phyloP scores from a whole-genome alignment of 2,888 invertebrate genomes.

The Standfussiana lucernea region DNA sequence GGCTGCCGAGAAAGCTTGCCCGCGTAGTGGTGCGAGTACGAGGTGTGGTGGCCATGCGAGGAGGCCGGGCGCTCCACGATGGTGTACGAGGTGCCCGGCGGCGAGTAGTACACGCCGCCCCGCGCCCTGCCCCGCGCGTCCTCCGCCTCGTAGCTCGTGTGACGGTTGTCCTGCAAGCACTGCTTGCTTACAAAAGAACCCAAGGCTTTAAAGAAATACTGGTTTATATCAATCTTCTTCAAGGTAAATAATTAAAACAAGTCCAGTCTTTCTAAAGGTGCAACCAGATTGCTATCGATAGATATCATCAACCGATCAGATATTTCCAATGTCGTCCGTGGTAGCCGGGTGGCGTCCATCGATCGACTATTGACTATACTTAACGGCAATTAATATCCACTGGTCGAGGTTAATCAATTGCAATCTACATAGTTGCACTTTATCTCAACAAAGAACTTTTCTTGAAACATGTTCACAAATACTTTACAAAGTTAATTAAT shows the following conservation, averaged over 20 bases:
- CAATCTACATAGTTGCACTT: neutral
- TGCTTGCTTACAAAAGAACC: slow-evolving; percentile 72
- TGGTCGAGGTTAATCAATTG: neutral
- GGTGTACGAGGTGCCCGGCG: slow-evolving; percentile 97
- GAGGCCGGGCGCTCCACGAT: slow-evolving; percentile 95
- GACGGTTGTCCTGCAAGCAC: slow-evolving; percentile 88
- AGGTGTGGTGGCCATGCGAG: slow-evolving; percentile 92
- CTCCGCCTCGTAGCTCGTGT: slow-evolving; percentile 89
- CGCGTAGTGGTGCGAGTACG: slow-evolving; percentile 91
- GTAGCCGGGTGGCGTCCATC: neutral
- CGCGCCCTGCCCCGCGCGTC: slow-evolving; percentile 90
- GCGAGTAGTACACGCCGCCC: slow-evolving; percentile 95
- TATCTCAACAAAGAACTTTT: neutral
- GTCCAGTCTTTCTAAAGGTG: neutral
- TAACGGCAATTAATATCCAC: neutral
- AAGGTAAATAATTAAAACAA: neutral
- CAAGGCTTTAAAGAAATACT: slow-evolving; percentile 3
- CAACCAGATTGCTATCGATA: neutral
- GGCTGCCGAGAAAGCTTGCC: slow-evolving; percentile 90
- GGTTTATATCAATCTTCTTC: neutral
- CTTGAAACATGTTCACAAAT: slow-evolving; percentile 3
- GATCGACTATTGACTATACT: neutral
- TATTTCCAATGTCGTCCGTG: neutral
- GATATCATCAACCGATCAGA: neutral
- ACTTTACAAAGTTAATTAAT: neutral